Evolutionary conservation across 2,888 invertebrate species (phyloP).

Genomic region (Furcula furcula): DNA sequence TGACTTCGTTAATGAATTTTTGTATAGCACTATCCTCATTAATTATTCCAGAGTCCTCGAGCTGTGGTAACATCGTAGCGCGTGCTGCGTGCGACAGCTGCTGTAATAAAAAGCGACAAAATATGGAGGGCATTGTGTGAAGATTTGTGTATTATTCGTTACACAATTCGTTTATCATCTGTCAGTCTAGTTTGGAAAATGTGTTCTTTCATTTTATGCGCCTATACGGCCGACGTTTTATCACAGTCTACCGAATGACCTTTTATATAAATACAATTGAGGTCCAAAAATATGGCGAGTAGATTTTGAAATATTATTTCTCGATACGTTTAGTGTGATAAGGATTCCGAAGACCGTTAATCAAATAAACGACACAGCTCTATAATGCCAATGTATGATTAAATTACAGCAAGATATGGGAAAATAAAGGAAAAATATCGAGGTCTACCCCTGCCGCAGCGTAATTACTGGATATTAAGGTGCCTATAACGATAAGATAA

Average conservation of each 20-base stretch:
- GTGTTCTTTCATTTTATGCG: slow-evolving; percentile 17
- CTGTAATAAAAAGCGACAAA: slow-evolving; percentile 49
- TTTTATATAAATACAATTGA: background rate
- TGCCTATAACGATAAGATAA: no score
- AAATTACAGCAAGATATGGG: background rate
- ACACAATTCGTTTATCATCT: slow-evolving; percentile 60
- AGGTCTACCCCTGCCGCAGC: background rate
- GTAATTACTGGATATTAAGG: no score
- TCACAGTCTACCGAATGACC: background rate
- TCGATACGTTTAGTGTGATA: background rate
- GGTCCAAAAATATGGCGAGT: background rate
- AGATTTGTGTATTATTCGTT: slow-evolving; percentile 46
- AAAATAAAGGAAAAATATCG: background rate
- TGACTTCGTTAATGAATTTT: slow-evolving; percentile 46
- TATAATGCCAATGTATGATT: background rate
- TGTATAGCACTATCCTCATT: slow-evolving; percentile 29
- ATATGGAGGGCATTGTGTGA: slow-evolving; percentile 46
- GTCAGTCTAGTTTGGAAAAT: slow-evolving; percentile 20
- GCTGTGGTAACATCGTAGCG: slow-evolving; percentile 31
- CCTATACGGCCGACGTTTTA: slow-evolving; percentile 18
- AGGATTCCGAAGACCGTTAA: background rate
- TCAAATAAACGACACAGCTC: background rate
- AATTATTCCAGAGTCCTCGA: slow-evolving; percentile 30
- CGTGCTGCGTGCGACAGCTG: slow-evolving; percentile 53
- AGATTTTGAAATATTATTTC: background rate